Conservation (phyloP, 2,888 invertebrate genomes). For the Machimus rusticus region DNA sequence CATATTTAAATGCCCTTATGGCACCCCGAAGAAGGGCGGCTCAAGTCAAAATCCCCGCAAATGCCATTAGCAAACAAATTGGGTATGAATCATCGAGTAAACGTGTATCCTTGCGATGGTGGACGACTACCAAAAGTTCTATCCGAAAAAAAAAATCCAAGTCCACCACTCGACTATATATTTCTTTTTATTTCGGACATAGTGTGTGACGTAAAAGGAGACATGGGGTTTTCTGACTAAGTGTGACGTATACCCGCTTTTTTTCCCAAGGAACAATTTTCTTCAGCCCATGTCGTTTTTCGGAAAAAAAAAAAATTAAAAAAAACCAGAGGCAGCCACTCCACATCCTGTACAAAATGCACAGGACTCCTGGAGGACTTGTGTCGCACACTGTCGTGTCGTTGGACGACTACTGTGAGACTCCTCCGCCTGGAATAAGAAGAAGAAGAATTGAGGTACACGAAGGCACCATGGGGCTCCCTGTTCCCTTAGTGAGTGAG, state of each 20-base stretch:
- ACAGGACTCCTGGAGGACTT: background rate
- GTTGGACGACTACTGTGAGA: background rate
- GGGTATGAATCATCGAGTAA: slow-evolving; percentile 26
- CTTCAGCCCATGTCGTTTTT: background rate
- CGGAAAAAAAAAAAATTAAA: no score
- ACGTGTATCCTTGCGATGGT: slow-evolving; percentile 14
- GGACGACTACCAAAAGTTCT: background rate
- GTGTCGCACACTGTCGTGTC: background rate
- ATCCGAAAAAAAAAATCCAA: background rate
- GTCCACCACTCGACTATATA: background rate
- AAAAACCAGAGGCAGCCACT: background rate
- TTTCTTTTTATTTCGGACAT: background rate
- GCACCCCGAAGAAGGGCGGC: background rate
- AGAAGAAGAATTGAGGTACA: background rate
- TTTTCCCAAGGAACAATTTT: background rate
- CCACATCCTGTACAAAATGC: background rate
- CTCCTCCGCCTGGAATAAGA: background rate
- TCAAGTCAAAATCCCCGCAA: slow-evolving; percentile 16
- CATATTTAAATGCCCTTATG: background rate
- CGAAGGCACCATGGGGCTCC: background rate
- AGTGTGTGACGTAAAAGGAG: slow-evolving; percentile 21
- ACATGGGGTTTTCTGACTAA: background rate
- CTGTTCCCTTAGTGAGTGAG: background rate
- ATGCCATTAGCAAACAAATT: slow-evolving; percentile 22
- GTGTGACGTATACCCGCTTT: background rate